These are phyloP conservation scores for Sebastes alutus DNA, from an alignment of 2,797 vertebrate species.

Conservation along the genomic window DNA sequence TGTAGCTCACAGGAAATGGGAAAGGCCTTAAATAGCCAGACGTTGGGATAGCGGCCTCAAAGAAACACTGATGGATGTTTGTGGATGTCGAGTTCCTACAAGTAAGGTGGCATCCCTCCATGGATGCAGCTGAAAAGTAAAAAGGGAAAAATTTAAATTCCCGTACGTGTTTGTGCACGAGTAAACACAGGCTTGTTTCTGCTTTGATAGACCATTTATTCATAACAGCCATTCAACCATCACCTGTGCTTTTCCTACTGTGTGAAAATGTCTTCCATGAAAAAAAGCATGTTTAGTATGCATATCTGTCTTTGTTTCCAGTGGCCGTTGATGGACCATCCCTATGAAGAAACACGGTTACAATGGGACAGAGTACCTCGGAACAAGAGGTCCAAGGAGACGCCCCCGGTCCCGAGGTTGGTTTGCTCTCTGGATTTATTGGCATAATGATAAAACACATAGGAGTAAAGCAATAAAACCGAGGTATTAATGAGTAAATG, in stretches of 20 bases:
- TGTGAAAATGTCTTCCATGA: neutral
- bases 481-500: neutral
- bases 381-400: constrained; percentile 78
- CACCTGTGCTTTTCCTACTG: neutral
- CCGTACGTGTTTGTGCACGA: neutral
- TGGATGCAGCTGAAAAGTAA: neutral
- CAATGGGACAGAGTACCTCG: constrained; percentile 86
- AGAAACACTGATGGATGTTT: neutral
- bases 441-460: neutral
- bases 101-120: neutral
- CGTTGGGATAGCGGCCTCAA: neutral
- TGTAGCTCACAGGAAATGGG: neutral
- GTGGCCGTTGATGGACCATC: constrained; percentile 83
- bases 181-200: neutral
- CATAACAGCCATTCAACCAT: neutral
- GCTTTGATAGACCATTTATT: neutral
- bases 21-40: neutral
- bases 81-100: neutral
- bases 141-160: neutral
- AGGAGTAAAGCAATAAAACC: neutral
- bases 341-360: constrained; percentile 79
- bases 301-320: constrained; percentile 61
- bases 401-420: constrained; percentile 62
- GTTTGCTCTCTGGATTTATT: constrained; percentile 34
- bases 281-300: neutral